Base-by-base conservation (phyloP, 2,888 invertebrate species). In the Thymelicus acteon region DNA sequence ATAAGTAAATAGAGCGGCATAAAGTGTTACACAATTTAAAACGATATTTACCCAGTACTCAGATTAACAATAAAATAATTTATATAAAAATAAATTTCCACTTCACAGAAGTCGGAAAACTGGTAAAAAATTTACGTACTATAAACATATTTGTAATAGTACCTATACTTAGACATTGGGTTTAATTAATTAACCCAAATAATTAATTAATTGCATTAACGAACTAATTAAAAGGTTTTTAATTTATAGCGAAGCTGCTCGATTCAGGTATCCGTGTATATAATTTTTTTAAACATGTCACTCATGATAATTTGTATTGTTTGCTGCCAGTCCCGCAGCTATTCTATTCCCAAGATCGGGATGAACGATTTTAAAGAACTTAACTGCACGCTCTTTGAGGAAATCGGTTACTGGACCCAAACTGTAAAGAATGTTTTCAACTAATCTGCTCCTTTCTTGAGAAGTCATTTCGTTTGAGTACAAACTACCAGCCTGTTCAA, bases 381-480 rank as follows among this genome's bases (percentile, higher is more conserved):
- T 95, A 7, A 98, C 95, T 3, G 96, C 96, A 72, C 98, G 95
- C 77, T 96, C 96, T 89, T 97, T 97, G 77, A 98, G 95, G 82
- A 97, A 69, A 12, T 68, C 64, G n/a, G 78, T 95, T 1, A 96
- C 96, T 69, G 94, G 90, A 70, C 95, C 94, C 73, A 98, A 85
- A 84, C 96, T 96, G 2, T 91, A 95, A 4, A 96, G 96, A 76
- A 99, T 95, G 85, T 98, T 99, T 52, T 95, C 89, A 0, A 97
- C 95, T 73, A 99, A 89, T 63, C 97, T 95, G 47, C 94, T 91
- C 65, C 95, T 94, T 71, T 96, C 97, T 0, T 95, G 96, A 13
- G 95, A 94, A 64, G 95, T 95, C 80, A 98, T 92, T 15, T 97
- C 96, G 80, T 97, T 95, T 72, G 94, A 94, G 95, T 96, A 99